Conservation (phyloP, 2,888 invertebrate species). For the Eupithecia exiguata region DNA sequence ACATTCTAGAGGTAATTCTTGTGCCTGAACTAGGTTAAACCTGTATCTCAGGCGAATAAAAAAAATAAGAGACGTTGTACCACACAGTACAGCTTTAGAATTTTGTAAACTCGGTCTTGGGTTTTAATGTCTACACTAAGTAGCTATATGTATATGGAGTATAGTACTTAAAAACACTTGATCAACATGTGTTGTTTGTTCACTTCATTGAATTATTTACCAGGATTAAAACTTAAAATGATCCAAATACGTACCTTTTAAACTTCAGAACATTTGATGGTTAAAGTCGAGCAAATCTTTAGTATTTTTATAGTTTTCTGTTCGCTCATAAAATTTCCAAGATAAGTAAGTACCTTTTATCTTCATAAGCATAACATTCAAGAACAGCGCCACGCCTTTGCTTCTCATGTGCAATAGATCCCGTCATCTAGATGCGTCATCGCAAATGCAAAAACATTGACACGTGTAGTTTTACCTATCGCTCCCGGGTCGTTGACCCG, state of each 20-base stretch:
- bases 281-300: not conserved
- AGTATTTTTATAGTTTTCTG: not conserved
- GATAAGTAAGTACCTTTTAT: not conserved
- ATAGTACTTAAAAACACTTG: not conserved
- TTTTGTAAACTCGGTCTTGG: not conserved
- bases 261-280: not conserved
- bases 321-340: not conserved
- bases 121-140: not conserved
- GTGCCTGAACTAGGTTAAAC: no score
- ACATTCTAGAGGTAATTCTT: no score
- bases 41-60: no score
- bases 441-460: slow-evolving; percentile 46
- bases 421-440: slow-evolving; percentile 31
- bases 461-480: slow-evolving; percentile 55
- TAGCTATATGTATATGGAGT: no score
- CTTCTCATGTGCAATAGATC: slow-evolving; percentile 21
- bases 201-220: not conserved
- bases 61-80: not conserved
- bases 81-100: not conserved
- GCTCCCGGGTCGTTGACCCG: slow-evolving; percentile 53
- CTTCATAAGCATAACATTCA: not conserved
- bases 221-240: not conserved
- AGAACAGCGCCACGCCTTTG: not conserved
- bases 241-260: not conserved
- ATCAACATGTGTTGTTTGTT: not conserved